Evolutionary conservation across 2,797 vertebrate genomes (phyloP).

Genomic region (Telmatherina bonti): DNA sequence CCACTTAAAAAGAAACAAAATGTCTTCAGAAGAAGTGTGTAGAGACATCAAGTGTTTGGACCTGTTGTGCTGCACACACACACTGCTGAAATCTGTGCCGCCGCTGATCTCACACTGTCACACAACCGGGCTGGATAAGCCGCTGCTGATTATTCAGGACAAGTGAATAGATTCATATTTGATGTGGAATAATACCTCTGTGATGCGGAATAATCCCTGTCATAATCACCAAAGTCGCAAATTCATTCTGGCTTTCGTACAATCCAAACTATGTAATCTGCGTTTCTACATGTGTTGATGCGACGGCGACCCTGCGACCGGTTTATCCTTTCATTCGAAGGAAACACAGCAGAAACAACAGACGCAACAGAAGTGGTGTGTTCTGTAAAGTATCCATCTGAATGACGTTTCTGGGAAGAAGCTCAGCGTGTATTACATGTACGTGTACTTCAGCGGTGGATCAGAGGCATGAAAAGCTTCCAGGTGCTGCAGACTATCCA

Average conservation of each 20-base stretch:
- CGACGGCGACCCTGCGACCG: neutral
- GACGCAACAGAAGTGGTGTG: neutral
- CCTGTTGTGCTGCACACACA: too few species aligned
- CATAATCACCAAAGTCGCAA: slow-evolving; percentile 32
- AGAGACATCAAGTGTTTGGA: neutral
- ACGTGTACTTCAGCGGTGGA: neutral
- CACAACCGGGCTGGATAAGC: slow-evolving; percentile 30
- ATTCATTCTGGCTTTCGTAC: slow-evolving; percentile 4
- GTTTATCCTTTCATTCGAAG: neutral
- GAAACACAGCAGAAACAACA: neutral
- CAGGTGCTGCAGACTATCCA: too few species aligned
- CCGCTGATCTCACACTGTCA: slow-evolving; percentile 21
- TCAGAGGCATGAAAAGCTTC: neutral
- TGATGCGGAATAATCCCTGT: slow-evolving; percentile 39
- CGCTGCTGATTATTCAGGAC: slow-evolving; percentile 32
- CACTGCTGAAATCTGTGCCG: slow-evolving; percentile 28
- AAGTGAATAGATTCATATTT: slow-evolving; percentile 43
- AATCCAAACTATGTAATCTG: slow-evolving; percentile 4
- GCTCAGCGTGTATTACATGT: too few species aligned
- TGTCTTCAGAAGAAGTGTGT: neutral
- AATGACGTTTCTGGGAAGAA: too few species aligned
- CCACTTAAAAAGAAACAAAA: neutral
- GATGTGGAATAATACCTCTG: slow-evolving; percentile 36
- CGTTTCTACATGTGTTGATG: slow-evolving; percentile 1
- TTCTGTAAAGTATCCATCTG: neutral